Conservation (phyloP, 2,797 vertebrate genomes). For the Thripadectes ignobilis region DNA sequence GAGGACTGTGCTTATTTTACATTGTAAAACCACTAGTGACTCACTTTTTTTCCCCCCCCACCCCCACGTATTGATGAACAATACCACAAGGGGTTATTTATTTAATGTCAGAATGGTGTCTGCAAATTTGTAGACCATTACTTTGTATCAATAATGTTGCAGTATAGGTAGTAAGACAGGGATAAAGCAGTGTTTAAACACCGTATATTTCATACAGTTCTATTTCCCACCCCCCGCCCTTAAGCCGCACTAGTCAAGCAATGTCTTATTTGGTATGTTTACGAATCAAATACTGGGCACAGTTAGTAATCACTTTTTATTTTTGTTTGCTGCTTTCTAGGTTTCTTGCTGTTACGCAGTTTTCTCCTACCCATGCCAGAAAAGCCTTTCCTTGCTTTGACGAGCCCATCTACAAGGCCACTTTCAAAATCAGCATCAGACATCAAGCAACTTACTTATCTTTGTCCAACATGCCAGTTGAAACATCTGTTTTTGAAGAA, state of each 20-base stretch:
- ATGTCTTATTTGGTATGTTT: neutral
- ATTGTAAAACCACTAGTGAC: neutral
- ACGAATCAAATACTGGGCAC: neutral
- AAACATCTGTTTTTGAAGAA: slow-evolving; percentile 83
- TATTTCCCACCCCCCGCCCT: too few relatives aligned
- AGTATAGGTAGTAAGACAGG: neutral
- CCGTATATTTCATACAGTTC: neutral
- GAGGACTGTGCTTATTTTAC: neutral
- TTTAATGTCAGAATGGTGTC: neutral
- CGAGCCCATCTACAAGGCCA: slow-evolving; percentile 90
- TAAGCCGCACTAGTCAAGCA: neutral
- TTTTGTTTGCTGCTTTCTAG: slow-evolving; percentile 67
- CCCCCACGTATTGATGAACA: neutral
- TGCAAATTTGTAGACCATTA: neutral
- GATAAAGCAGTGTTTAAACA: neutral
- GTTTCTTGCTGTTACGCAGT: slow-evolving; percentile 89
- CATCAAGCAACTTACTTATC: slow-evolving; percentile 89
- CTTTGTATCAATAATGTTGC: neutral
- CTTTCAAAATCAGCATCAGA: slow-evolving; percentile 88
- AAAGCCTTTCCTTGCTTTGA: slow-evolving; percentile 92
- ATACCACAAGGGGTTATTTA: neutral
- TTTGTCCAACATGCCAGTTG: slow-evolving; percentile 91
- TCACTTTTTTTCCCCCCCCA: neutral
- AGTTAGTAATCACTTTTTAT: neutral
- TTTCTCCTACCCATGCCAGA: slow-evolving; percentile 90